Evolutionary conservation across 2,113 vertebrate species (phyloP).

Genomic region (Apteryx owenii): DNA sequence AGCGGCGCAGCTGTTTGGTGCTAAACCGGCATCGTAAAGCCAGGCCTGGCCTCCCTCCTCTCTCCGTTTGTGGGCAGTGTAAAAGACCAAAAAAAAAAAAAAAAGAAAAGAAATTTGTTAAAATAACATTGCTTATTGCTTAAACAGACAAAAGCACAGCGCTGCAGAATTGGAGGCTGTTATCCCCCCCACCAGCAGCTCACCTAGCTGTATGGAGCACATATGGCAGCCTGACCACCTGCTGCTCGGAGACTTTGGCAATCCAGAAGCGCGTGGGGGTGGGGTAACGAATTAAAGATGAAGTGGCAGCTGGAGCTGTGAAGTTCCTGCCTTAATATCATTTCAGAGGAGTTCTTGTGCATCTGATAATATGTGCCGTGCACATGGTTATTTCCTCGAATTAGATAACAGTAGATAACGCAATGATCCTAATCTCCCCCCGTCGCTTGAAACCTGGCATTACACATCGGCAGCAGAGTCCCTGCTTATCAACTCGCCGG

Average conservation of each 20-base stretch:
- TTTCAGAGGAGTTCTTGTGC: background rate
- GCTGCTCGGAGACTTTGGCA: background rate
- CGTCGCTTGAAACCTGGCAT: background rate
- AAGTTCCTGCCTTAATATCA: background rate
- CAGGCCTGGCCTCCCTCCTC: background rate
- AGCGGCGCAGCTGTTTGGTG: background rate
- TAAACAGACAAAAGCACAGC: background rate
- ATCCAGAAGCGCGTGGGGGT: background rate
- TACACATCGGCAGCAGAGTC: background rate
- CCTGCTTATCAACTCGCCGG: background rate
- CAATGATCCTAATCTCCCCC: constrained; percentile 6
- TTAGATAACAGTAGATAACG: constrained; percentile 46
- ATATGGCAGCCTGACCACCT: background rate
- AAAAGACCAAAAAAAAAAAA: background rate
- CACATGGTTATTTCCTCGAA: constrained; percentile 42
- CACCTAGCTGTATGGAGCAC: background rate
- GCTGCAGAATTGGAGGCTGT: background rate
- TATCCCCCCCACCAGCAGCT: background rate
- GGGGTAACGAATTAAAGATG: constrained; percentile 30
- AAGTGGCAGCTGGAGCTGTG: constrained; percentile 28
- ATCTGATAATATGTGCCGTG: background rate
- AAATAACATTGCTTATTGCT: background rate
- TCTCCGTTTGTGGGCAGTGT: background rate
- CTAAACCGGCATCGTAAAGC: background rate
- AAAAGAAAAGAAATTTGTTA: background rate